Base-by-base conservation (phyloP, 2,797 vertebrate species). In the Spinus olivaceus region DNA sequence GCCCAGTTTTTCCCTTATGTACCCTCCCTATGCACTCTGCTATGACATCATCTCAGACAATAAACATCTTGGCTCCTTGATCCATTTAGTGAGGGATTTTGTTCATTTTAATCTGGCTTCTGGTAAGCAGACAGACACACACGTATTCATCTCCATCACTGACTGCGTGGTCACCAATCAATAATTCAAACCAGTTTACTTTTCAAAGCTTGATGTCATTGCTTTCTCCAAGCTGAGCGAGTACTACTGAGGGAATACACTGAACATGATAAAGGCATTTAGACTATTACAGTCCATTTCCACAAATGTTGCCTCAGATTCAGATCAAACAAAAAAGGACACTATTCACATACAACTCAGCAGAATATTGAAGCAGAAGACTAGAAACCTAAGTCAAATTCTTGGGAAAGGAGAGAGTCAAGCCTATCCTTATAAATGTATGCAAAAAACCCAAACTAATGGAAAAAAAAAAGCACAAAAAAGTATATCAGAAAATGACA, bases 31-130 rank as follows among this genome's bases (percentile, higher is more conserved):
- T 64, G 76, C 74, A 86, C 51, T 81, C 71, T 85, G 51, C 71
- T 51, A 94, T 69, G 85, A 88, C 92, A 92, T 83, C 67, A 90
- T 69, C 72, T 88, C 85, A 95, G 78, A 92, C 71, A 90, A 94
- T 88, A 92, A 94, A 94, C 80, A 87, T 86, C 83, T 92, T 69
- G 88, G 79, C 83, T 85, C 44, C 66, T 54, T 94, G 87, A 95
- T 96, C 87, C 91, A 97, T 92, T 95, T 94, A 96, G 72, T 17
- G 20, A 83, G 63, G 88, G 91, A 93, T 93, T 94, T 93, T 79
- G 86, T 50, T 88, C 63, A 86, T 91, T 96, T 91, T 95, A 82
- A 95, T 88, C 84, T 86, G 76, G 67, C 74, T 85, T 87, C 81
- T 94, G 67, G 70, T 88, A 85, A 95, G 92, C n/a, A 39, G 77